Evolutionary conservation across 2,888 invertebrate species (phyloP).

Genomic region (Drosophila monieri): DNA sequence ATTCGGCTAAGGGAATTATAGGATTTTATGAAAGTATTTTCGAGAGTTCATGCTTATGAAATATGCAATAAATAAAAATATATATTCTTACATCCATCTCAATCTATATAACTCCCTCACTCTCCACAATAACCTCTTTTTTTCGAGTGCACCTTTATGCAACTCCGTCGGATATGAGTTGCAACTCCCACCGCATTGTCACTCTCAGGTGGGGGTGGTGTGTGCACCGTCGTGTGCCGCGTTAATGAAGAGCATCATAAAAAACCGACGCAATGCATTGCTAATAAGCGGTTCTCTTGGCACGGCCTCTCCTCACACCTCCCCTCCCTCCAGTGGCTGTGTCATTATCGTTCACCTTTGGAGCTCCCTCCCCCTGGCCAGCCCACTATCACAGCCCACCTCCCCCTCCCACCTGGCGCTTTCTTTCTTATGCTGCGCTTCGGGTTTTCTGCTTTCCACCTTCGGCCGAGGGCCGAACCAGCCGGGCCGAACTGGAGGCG

Average conservation of each 20-base stretch:
- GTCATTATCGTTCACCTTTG: slow-evolving; percentile 58
- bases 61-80: no score
- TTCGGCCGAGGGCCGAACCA: slow-evolving; percentile 30
- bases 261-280: slow-evolving; percentile 54
- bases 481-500: slow-evolving; percentile 41
- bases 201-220: slow-evolving; percentile 40
- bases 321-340: slow-evolving; percentile 15
- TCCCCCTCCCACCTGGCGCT: slow-evolving; percentile 6
- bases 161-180: slow-evolving; percentile 16
- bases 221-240: slow-evolving; percentile 31
- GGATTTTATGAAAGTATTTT: no score
- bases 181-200: slow-evolving; percentile 25
- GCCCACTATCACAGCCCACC: slow-evolving; percentile 11
- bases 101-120: not conserved
- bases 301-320: slow-evolving; percentile 6
- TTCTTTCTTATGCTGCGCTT: slow-evolving; percentile 63
- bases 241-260: slow-evolving; percentile 59
- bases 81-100: no score
- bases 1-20: no score
- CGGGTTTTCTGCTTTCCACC: slow-evolving; percentile 56
- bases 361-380: slow-evolving; percentile 4
- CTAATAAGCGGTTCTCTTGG: slow-evolving; percentile 69
- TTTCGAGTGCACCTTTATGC: not conserved
- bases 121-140: not conserved
- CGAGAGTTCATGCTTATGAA: no score